Evolutionary conservation across 2,888 invertebrate species (phyloP).

Genomic region (Operophtera brumata): DNA sequence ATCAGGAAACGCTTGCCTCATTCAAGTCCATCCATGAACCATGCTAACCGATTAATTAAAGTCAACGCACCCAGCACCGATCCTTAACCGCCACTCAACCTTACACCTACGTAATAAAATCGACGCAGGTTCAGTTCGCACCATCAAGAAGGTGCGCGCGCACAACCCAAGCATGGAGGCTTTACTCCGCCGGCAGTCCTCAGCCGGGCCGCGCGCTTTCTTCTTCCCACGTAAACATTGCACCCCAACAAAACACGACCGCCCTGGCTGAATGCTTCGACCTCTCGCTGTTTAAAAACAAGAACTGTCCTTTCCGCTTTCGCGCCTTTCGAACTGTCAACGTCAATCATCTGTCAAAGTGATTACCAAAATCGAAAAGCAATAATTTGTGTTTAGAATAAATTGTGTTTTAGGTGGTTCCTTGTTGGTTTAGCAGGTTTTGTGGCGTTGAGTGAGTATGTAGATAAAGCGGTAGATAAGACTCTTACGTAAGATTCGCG

Average conservation of each 20-base stretch:
- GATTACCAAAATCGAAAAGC: slow-evolving; percentile 62
- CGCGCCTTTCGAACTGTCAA: slow-evolving; percentile 53
- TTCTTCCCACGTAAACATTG: slow-evolving; percentile 62
- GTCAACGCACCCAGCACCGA: slow-evolving; percentile 41
- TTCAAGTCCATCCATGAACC: slow-evolving; percentile 32
- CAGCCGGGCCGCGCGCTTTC: slow-evolving; percentile 75
- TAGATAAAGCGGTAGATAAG: slow-evolving; percentile 52
- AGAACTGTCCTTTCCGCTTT: slow-evolving; percentile 46
- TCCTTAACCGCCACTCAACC: slow-evolving; percentile 44
- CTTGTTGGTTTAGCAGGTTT: slow-evolving; percentile 47
- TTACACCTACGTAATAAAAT: slow-evolving; percentile 75
- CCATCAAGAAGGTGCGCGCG: slow-evolving; percentile 62
- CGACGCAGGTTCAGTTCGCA: slow-evolving; percentile 56
- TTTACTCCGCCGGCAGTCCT: slow-evolving; percentile 75
- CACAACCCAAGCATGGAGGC: slow-evolving; percentile 49
- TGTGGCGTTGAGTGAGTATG: slow-evolving; percentile 67
- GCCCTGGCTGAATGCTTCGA: slow-evolving; percentile 67
- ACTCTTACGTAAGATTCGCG: slow-evolving; percentile 73
- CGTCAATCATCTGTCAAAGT: slow-evolving; percentile 41
- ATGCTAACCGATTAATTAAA: slow-evolving; percentile 57
- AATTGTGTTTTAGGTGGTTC: slow-evolving; percentile 58
- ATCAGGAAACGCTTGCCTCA: slow-evolving; percentile 11
- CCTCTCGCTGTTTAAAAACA: slow-evolving; percentile 39
- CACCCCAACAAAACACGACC: slow-evolving; percentile 65
- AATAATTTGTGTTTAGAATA: slow-evolving; percentile 56